Conservation (phyloP, 2,888 invertebrate species). For the Machimus atricapillus region DNA sequence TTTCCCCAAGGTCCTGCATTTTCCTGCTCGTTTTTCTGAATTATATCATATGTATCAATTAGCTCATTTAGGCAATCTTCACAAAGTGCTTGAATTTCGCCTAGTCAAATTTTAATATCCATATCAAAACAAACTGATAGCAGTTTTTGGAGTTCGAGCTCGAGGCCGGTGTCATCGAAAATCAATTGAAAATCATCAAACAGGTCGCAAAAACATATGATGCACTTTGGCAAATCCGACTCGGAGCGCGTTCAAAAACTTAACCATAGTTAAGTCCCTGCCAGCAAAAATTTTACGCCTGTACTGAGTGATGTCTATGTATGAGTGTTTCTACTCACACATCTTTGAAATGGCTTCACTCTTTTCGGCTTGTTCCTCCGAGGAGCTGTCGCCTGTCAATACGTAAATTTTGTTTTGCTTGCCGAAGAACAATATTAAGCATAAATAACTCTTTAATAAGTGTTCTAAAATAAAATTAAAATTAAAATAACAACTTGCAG, state of each 20-base stretch:
- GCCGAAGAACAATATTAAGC: not conserved
- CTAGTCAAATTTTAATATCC: constrained; percentile 45
- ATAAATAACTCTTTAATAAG: not conserved
- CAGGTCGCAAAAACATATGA: constrained; percentile 50
- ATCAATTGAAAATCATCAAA: constrained; percentile 52
- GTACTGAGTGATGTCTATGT: too few species aligned
- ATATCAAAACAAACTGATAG: constrained; percentile 53
- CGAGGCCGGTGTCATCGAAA: constrained; percentile 57
- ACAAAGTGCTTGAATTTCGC: constrained; percentile 51
- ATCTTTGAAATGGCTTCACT: not conserved
- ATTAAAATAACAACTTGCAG: not conserved
- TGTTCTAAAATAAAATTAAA: not conserved
- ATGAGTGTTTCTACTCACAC: too few species aligned
- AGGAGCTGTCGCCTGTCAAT: not conserved
- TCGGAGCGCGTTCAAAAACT: too few species aligned
- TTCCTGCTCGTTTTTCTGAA: constrained; percentile 14
- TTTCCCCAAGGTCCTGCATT: not conserved
- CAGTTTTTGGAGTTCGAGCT: constrained; percentile 53
- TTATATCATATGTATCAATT: constrained; percentile 55
- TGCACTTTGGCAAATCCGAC: constrained; percentile 47
- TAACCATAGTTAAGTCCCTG: too few species aligned
- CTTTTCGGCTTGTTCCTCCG: too few species aligned
- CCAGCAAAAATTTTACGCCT: too few species aligned
- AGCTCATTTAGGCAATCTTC: constrained; percentile 54
- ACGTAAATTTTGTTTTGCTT: not conserved